Percentiles rank a stretch among this genome's conserved stretches.
Conservation (phyloP, 2,797 vertebrate species). For the Odontamblyopus lacepedii region DNA sequence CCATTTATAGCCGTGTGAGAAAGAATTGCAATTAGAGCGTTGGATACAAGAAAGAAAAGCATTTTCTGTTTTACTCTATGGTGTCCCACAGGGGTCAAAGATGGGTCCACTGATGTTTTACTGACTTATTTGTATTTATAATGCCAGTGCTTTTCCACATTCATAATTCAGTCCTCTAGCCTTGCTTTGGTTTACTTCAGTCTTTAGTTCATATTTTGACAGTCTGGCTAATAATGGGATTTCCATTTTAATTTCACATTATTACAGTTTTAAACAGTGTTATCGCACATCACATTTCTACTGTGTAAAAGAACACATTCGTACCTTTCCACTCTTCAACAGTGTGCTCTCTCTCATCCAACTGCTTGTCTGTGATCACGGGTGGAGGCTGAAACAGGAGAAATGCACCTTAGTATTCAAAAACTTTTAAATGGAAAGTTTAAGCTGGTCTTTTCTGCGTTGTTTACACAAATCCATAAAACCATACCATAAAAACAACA, state of each 20-base stretch:
- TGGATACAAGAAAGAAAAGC: not conserved
- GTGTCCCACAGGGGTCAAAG: not conserved
- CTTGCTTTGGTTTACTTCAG: not conserved
- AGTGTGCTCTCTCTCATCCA: constrained; percentile 95
- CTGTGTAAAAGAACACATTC: constrained; percentile 7
- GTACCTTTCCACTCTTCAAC: constrained; percentile 99
- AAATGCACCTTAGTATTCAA: constrained; percentile 7
- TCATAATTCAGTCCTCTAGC: not conserved
- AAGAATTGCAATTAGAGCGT: not conserved
- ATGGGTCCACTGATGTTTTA: not conserved
- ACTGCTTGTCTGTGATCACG: constrained; percentile 92
- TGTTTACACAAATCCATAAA: not conserved
- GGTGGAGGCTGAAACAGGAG: constrained; percentile 85
- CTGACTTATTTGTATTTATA: not conserved
- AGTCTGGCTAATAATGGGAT: too few relatives aligned
- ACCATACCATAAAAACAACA: not conserved
- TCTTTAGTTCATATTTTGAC: not conserved
- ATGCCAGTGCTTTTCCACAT: not conserved
- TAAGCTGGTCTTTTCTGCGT: not conserved
- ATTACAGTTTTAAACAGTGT: not conserved
- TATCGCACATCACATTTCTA: not conserved
- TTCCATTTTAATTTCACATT: not conserved
- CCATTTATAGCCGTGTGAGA: not conserved
- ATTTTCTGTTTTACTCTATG: not conserved
- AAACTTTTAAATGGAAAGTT: not conserved